Evolutionary conservation across 2,797 vertebrate species (phyloP).

Genomic region (Denticeps clupeoides): DNA sequence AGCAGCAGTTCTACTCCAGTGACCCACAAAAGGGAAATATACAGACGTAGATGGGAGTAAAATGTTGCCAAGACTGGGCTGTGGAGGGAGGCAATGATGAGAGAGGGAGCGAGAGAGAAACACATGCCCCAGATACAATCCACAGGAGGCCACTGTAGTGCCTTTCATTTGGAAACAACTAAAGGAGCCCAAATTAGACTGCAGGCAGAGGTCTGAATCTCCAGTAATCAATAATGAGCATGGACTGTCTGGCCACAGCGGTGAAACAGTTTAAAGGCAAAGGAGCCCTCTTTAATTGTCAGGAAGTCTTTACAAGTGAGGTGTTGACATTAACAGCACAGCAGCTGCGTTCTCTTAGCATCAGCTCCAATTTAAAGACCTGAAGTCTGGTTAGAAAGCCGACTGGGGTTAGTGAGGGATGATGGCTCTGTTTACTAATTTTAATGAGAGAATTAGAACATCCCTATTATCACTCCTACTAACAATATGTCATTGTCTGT

Average conservation of each 20-base stretch:
- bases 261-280: conserved; percentile 15
- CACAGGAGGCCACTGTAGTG: conserved; percentile 24
- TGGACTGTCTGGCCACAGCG: conserved; percentile 11
- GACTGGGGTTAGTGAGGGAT: too few species aligned
- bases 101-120: conserved; percentile 18
- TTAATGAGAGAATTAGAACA: too few species aligned
- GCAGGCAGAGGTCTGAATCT: conserved; percentile 7
- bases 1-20: background rate
- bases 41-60: background rate
- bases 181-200: conserved; percentile 14
- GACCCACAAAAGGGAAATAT: background rate
- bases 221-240: conserved; percentile 18
- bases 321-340: too few species aligned
- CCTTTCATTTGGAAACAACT: conserved; percentile 26
- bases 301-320: too few species aligned
- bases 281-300: background rate
- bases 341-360: too few species aligned
- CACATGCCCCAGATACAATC: conserved; percentile 38
- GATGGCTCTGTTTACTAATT: too few species aligned
- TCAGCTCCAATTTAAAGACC: too few species aligned
- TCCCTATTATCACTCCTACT: too few species aligned
- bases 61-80: background rate
- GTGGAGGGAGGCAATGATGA: background rate
- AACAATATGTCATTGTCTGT: too few species aligned
- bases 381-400: too few species aligned